Conservation (phyloP, 1,140 invertebrate genomes). For the Drosophila nigromelanica region DNA sequence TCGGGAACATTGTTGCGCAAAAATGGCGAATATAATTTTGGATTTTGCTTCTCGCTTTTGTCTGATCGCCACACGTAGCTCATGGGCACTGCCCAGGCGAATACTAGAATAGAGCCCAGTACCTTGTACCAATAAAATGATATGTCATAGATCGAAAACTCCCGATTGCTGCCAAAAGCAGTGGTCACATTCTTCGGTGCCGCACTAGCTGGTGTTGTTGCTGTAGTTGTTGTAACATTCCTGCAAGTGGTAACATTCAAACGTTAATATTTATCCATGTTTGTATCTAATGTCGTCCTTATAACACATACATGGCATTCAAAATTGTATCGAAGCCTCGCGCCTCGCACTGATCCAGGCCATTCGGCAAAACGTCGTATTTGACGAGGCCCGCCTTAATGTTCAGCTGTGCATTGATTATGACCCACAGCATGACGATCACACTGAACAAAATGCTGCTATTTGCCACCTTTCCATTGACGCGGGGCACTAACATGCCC, state of each 20-base stretch:
- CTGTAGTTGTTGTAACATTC: slow-evolving; percentile 35
- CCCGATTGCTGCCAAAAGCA: slow-evolving; percentile 68
- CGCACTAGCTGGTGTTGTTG: slow-evolving; percentile 19
- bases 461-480: slow-evolving; percentile 88
- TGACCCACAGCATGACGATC: slow-evolving; percentile 90
- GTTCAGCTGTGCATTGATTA: slow-evolving; percentile 89
- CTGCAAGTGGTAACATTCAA: slow-evolving; percentile 2
- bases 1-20: slow-evolving; percentile 42
- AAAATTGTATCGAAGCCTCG: slow-evolving; percentile 58
- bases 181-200: slow-evolving; percentile 48
- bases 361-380: slow-evolving; percentile 85
- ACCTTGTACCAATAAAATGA: slow-evolving; percentile 88
- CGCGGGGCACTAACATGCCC: slow-evolving; percentile 89
- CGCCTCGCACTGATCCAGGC: slow-evolving; percentile 86
- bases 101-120: slow-evolving; percentile 86
- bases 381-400: slow-evolving; percentile 86
- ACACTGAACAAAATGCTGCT: slow-evolving; percentile 88
- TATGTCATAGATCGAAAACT: slow-evolving; percentile 85
- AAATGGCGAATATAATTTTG: slow-evolving; percentile 69
- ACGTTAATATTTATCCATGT: not conserved
- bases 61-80: slow-evolving; percentile 78
- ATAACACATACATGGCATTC: slow-evolving; percentile 56
- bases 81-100: slow-evolving; percentile 86
- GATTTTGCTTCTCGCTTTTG: slow-evolving; percentile 60
- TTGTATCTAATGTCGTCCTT: too few species aligned